Percentiles rank a stretch among this genome's conserved stretches.
phyloP scores from a whole-genome alignment of 1,140 invertebrate genomes.

The Ectropis grisescens region DNA sequence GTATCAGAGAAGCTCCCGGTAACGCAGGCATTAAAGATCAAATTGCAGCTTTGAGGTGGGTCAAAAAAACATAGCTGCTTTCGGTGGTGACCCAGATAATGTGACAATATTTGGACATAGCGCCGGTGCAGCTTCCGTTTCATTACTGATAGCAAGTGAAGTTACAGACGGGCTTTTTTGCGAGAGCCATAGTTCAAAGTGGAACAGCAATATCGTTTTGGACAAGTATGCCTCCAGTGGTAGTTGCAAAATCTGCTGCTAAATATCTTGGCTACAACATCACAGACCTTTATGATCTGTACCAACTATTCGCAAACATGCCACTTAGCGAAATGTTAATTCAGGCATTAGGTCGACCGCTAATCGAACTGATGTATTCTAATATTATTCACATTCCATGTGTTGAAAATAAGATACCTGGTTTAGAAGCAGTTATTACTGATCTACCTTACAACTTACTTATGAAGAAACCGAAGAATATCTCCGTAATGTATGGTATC shows the following conservation, averaged over 20 bases:
- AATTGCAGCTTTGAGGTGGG: conserved; percentile 7
- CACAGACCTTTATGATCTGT: conserved; percentile 2
- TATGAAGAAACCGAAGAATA: conserved; percentile 3
- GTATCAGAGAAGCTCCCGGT: conserved; percentile 2
- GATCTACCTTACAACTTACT: conserved; percentile 4
- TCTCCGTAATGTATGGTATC: conserved; percentile 5
- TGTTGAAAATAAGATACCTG: conserved; percentile 2
- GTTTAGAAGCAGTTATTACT: neutral
- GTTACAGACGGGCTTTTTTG: conserved; percentile 4
- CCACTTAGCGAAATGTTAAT: neutral
- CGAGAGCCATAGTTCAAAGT: conserved; percentile 11
- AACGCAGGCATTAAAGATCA: conserved; percentile 15
- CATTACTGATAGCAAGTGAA: conserved; percentile 5
- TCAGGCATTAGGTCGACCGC: neutral
- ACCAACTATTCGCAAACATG: conserved; percentile 2
- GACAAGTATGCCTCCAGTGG: conserved; percentile 1
- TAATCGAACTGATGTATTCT: neutral
- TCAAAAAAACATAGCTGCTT: conserved; percentile 9
- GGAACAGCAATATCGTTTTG: conserved; percentile 2
- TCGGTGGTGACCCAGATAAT: conserved; percentile 3
- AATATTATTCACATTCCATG: conserved; percentile 3
- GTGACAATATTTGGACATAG: conserved; percentile 9
- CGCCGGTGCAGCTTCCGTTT: conserved; percentile 6
- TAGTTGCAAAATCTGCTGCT: conserved; percentile 1
- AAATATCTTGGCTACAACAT: conserved; percentile 2